Base-by-base conservation (phyloP, 2,113 vertebrate species). In the Phasianus colchicus region DNA sequence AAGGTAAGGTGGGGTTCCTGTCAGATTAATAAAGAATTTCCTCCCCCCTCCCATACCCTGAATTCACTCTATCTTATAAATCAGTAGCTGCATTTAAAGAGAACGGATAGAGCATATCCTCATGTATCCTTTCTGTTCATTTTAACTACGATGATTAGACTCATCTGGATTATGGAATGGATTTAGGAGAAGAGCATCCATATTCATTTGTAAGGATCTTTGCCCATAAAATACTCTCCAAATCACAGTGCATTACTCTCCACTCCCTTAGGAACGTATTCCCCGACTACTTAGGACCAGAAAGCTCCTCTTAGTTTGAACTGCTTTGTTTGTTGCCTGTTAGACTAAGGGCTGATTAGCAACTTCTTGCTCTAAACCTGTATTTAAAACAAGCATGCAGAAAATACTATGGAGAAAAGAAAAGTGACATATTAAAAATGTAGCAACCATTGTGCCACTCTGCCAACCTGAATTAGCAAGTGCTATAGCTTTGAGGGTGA, bases 381-480 rank as follows among this genome's bases (percentile, higher is more conserved):
- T 34, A 36, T 82, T 93, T 95, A 52, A 95, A 76, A 88, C 71
- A 76, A 93, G 81, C 69, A 80, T 32, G 74, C 67, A 88, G 52
- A 87, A 86, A 76, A 47, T n/a, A 92, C 52, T 70, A 73, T 9
- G 11, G 61, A 88, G 88, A 6, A 9, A 21, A 11, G 22, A 78
- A 71, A 87, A 66, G 30, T 42, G 73, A 93, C 52, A 83, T 76
- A 87, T 91, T 83, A 94, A 96, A 97, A 96, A 95, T 45, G 87
- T 66, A 96, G 85, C 93, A 95, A 94, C 10, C 0, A 2, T 88
- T 47, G 95, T 84, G 96, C 95, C 83, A 90, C 85, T 92, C 65
- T 97, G 96, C 98, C 95, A 96, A 99, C 99, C 99, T 99, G 99
- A 99, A 98, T 99, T 99, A 97, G 99, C 99, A 97, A 99, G 98